phyloP scores from a whole-genome alignment of 2,113 vertebrate species.

The Steatornis caripensis region DNA sequence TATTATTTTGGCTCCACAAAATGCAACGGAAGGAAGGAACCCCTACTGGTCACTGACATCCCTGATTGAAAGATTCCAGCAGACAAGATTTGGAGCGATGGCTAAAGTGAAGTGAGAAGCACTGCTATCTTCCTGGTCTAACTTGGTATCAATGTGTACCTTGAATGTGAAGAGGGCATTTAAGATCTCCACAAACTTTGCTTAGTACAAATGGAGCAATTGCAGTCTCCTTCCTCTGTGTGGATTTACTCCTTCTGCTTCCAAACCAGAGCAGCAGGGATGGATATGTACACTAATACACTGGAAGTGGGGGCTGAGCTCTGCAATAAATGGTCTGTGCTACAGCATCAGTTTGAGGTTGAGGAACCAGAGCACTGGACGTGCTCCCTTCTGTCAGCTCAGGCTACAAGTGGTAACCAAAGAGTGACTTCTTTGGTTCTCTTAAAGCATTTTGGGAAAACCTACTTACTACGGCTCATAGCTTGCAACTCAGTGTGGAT shows the following conservation, averaged over 20 bases:
- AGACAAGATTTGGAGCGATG: neutral
- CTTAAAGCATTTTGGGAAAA: neutral
- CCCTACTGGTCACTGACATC: neutral
- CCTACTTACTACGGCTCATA: neutral
- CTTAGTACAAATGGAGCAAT: neutral
- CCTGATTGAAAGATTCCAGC: neutral
- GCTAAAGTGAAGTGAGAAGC: neutral
- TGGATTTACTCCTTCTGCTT: neutral
- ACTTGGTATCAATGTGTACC: neutral
- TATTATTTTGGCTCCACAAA: neutral
- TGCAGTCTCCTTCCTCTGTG: neutral
- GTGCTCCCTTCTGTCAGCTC: neutral
- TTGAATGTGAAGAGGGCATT: neutral
- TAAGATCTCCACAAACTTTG: neutral
- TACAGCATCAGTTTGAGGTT: neutral
- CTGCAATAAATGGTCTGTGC: neutral
- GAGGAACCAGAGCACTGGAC: neutral
- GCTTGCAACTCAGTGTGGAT: neutral
- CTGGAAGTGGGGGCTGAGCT: neutral
- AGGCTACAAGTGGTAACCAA: neutral
- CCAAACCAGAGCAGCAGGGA: neutral
- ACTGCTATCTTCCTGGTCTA: neutral
- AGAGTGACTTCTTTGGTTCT: neutral
- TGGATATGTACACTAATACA: neutral
- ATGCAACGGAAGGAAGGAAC: neutral